Evolutionary conservation across 2,888 invertebrate genomes (phyloP), one percentile per base, ranked within the genome.

Genomic region (Hypselothyrea guttata): DNA sequence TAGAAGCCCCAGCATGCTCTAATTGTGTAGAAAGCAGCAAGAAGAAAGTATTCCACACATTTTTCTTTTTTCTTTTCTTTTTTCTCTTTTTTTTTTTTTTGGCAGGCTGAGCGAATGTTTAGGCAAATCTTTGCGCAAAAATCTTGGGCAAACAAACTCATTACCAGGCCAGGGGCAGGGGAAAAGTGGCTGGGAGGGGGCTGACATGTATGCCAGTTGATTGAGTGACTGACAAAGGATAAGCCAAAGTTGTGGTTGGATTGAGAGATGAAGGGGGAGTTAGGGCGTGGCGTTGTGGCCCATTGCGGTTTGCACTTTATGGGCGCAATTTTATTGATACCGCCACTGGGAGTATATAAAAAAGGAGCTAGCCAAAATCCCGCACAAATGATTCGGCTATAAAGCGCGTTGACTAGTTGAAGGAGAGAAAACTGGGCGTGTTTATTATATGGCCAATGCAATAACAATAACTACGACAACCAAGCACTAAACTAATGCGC

Each of bases 311-410:
- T n/a, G 46, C 44, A 55, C 56, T 81, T 85, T 81, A 81, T 83
- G 76, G 64, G 49, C 86, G 69, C 81, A 58, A 83, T 81, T 85
- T 81, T 81, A 81, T 81, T 81, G 86, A 85, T 85, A 81, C 69
- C 66, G 83, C 85, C 85, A 60, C 63, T 55, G 81, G 84, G 70
- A 83, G 69, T 53, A 42, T 69, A 75, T 84, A 65, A 72, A 72
- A 63, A 57, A 61, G n/a, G 22, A 40, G 40, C 13, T 30, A n/a
- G n/a, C n/a, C n/a, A n/a, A 55, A 48, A 33, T 40, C 44, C 38
- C 22, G 52, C 34, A 22, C 11, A 52, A 16, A 38, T 41, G 16
- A 42, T 22, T 28, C 2, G 47, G 34, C 61, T 52, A 74, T 74
- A 62, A 65, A 70, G 61, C 54, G 61, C 53, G 46, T 12, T 34